Percentiles rank a stretch among this genome's conserved stretches.
These are phyloP conservation scores for Erythrolamprus reginae DNA, from an alignment of 2,113 vertebrate genomes.

Conservation along the genomic window DNA sequence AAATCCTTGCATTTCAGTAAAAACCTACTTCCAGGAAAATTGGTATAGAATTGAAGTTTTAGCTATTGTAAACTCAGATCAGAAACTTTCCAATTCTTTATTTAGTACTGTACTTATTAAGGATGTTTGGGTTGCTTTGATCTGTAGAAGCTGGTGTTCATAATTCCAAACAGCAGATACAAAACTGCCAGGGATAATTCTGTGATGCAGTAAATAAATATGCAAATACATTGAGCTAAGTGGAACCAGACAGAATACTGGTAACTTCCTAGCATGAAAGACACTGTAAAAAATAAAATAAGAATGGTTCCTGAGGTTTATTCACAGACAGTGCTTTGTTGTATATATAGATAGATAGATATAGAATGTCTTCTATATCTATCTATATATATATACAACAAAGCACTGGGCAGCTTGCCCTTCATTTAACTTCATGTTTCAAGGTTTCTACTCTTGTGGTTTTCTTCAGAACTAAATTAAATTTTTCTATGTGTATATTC, in stretches of 20 bases:
- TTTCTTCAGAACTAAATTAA: slow-evolving; percentile 42
- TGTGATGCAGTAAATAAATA: background rate
- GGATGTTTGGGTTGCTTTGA: background rate
- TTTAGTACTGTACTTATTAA: background rate
- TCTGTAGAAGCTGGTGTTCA: background rate
- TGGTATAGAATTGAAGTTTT: background rate
- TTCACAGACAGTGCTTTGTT: background rate
- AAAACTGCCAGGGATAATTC: background rate
- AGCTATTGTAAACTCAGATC: background rate
- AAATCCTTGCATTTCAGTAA: background rate
- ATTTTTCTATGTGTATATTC: slow-evolving; percentile 31
- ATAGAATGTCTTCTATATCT: too few species aligned
- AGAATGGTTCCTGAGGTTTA: slow-evolving; percentile 35
- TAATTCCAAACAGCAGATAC: background rate
- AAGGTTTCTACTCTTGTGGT: slow-evolving; percentile 28
- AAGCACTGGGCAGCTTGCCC: slow-evolving; percentile 31
- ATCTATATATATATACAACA: too few species aligned
- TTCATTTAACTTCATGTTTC: slow-evolving; percentile 26
- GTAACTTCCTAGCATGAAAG: background rate
- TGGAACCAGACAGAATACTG: background rate
- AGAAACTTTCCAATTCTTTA: background rate
- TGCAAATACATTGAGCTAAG: background rate
- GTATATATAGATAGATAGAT: rapidly evolving
- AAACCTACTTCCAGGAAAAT: background rate
- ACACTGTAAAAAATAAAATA: background rate